These are phyloP conservation scores for Pardalotus punctatus DNA, from an alignment of 2,113 vertebrate species.

Conservation along the genomic window DNA sequence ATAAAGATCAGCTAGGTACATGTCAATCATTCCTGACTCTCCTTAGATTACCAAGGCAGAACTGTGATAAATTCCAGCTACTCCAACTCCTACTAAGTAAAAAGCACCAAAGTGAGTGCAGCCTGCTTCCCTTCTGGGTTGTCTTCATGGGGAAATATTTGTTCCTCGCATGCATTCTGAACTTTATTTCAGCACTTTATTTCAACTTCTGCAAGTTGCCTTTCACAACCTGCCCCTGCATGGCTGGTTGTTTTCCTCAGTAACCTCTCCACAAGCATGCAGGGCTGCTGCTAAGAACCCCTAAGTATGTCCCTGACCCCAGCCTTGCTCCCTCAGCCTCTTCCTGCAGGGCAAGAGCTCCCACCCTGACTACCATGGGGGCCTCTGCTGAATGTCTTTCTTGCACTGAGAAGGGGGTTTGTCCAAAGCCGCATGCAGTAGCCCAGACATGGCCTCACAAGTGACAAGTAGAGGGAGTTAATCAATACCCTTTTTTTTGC, in stretches of 20 bases:
- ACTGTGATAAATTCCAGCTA: not conserved
- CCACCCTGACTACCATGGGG: not conserved
- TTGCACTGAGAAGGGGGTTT: not conserved
- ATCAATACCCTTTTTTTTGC: not conserved
- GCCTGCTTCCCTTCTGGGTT: not conserved
- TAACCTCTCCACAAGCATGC: rapidly evolving
- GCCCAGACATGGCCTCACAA: not conserved
- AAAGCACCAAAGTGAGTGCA: rapidly evolving
- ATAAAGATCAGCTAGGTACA: not conserved
- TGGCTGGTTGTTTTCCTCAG: rapidly evolving
- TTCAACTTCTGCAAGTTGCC: not conserved
- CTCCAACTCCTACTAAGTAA: not conserved
- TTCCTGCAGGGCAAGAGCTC: not conserved
- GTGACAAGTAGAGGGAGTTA: not conserved
- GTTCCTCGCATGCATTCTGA: not conserved
- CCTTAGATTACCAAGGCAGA: not conserved
- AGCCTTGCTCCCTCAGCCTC: not conserved
- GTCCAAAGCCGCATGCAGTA: not conserved
- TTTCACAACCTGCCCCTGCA: rapidly evolving
- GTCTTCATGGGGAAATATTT: not conserved
- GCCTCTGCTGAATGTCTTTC: not conserved
- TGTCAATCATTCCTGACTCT: not conserved
- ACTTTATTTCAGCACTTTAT: too few relatives aligned
- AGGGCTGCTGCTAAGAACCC: not conserved
- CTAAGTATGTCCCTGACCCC: not conserved